Evolutionary conservation across 2,888 invertebrate species (phyloP), one percentile per base, ranked within the genome.

Genomic region (Trissoscelio sp.): DNA sequence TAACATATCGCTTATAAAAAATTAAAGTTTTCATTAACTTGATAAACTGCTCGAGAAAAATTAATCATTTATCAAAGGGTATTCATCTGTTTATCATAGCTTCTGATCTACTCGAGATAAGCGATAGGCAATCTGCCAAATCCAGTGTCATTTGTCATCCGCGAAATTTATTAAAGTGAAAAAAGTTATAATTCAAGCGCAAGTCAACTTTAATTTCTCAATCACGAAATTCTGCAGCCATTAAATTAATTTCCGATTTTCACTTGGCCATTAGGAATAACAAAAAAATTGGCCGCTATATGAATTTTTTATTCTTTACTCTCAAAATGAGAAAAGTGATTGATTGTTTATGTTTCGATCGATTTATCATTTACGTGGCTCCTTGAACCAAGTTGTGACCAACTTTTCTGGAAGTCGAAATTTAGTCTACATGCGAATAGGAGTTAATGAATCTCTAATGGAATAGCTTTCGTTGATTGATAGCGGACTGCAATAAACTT

Each of bases 81-180:
- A n/a, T 42, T 57, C 39, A 60, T 51, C 51, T 72, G 20, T 72
- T 72, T 53, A 72, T 70, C 60, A 28, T n/a, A 37, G 57, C 44
- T 34, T 64, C 44, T 73, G 44, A 73, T 73, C 73, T 64, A 31
- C 55, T 73, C 7, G 20, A 34, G 44, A 51, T 73, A 60, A 64
- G 42, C 53, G 18, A 31, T 42, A 62, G 62, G 64, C 64, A 73
- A 55, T 64, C 55, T 55, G 73, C 73, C 73, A 73, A 46, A 55
- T 42, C 18, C 53, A 39, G 31, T 5, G 39, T 18, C 24, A 60
- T 70, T 70, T 58, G 70, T 70, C 60, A 48, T 48, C 37, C 5
- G 16, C 4, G n/a, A 60, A 70, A 70, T 70, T 70, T 58, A 70
- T 51, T 46, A 70, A 60, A 58, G 48, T 37, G 51, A 57, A 58